Base-by-base conservation (phyloP, 2,797 vertebrate genomes). In the Phylloscopus collybita region DNA sequence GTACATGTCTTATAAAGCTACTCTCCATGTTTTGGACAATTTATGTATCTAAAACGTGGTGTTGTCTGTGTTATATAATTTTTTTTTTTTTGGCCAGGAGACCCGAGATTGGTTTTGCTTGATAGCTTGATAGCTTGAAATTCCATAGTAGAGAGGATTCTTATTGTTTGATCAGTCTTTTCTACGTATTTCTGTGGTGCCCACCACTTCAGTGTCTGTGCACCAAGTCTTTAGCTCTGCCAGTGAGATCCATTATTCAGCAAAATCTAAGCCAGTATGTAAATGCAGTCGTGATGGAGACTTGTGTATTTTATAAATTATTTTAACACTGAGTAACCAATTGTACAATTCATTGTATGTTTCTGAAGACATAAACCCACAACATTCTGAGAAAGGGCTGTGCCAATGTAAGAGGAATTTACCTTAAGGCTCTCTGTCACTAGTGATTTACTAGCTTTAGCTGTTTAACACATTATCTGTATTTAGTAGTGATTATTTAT, bases 11-110 rank as follows among this genome's bases (percentile, higher is more conserved):
- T 97, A 96, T 91, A 66, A 91, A 97, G 93, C 88, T 96, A 80
- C 96, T 97, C 96, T 96, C 95, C 95, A 97, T 97, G 91, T 98
- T 98, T 98, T 98, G 98, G 98, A 98, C 98, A 98, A 98, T 98
- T 98, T 98, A 97, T 98, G 97, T 98, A 98, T 98, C 97, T 97
- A 96, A 97, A 97, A 97, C 96, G 95, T 98, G 95, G 97, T 98
- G 97, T 98, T 97, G 92, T 98, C 97, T 98, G 97, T 98, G 97
- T 98, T 98, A 95, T 95, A 96, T 96, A 92, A 86, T 96, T 92
- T 29, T 47, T 17, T 36, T 44, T 85, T 80, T 90, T 90, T 80
- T 73, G 92, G 97, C 98, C 98, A 97, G 93, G 96, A 98, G 96
- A 98, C 95, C 96, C 89, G 26, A 97, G 94, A 94, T 96, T 98